A percentile compares a stretch with the other conserved stretches of the same genome.
Evolutionary conservation across 2,113 vertebrate genomes (phyloP).

Genomic region (Alces alces): DNA sequence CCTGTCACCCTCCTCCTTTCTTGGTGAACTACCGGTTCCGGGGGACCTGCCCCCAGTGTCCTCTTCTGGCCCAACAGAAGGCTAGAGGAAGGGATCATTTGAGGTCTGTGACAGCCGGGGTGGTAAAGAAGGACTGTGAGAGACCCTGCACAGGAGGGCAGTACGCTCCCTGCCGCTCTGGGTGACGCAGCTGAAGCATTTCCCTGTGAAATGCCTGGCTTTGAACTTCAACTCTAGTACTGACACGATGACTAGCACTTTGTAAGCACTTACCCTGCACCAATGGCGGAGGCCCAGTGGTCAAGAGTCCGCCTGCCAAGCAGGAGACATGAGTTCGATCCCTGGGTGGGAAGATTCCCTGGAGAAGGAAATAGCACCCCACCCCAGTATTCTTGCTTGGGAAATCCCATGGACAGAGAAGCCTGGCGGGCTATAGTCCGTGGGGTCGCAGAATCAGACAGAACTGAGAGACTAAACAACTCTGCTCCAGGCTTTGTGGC

Average conservation of each 20-base stretch:
- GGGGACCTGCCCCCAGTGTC: neutral
- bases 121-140: neutral
- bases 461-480: neutral
- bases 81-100: neutral
- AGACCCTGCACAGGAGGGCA: neutral
- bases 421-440: neutral
- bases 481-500: neutral
- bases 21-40: neutral
- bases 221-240: neutral
- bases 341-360: neutral
- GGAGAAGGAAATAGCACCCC: neutral
- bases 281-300: neutral
- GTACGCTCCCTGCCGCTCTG: too few relatives aligned
- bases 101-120: neutral
- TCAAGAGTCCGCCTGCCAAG: neutral
- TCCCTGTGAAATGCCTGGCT: neutral
- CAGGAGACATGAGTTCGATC: neutral
- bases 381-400: neutral
- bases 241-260: neutral
- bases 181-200: neutral
- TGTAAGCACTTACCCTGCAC: neutral
- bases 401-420: neutral
- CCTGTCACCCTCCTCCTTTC: neutral
- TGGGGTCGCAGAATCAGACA: neutral
- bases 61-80: neutral